Evolutionary conservation across 2,888 invertebrate genomes (phyloP).

Genomic region (Parnassius glacialis): DNA sequence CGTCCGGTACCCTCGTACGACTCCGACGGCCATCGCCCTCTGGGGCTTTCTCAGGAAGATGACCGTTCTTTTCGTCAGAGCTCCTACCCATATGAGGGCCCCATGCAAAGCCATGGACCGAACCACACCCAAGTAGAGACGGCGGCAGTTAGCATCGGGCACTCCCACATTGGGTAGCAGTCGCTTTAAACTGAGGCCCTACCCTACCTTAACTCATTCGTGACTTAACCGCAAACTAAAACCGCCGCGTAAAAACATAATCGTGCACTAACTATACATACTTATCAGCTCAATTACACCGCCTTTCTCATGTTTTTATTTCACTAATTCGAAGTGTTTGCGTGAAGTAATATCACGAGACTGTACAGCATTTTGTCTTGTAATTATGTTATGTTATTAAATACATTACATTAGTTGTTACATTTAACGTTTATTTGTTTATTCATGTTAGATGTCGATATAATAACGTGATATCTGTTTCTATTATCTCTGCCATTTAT

Average conservation of each 20-base stretch:
- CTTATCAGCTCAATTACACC: constrained; percentile 25
- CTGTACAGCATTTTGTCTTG: constrained; percentile 2
- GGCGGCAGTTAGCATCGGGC: too few relatives aligned
- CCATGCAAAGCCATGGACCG: too few relatives aligned
- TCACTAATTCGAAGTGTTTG: constrained; percentile 18
- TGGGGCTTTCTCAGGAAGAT: too few relatives aligned
- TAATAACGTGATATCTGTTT: constrained; percentile 5
- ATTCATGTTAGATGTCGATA: constrained; percentile 11
- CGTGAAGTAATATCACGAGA: constrained; percentile 6
- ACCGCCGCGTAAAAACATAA: constrained; percentile 22
- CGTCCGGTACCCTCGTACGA: too few relatives aligned
- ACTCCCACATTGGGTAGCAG: too few relatives aligned
- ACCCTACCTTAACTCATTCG: constrained; percentile 9
- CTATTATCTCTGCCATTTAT: not conserved
- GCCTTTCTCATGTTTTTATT: constrained; percentile 23
- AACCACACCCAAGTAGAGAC: too few relatives aligned
- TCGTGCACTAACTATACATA: constrained; percentile 14
- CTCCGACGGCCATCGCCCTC: too few relatives aligned
- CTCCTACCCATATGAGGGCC: too few relatives aligned
- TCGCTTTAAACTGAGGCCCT: too few relatives aligned
- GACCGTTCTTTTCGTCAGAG: too few relatives aligned
- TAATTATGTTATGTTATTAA: constrained; percentile 6
- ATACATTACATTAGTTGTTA: constrained; percentile 7
- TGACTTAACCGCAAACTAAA: constrained; percentile 28
- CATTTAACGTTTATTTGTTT: not conserved